Percentiles rank a stretch among this genome's conserved stretches.
Evolutionary conservation across 2,888 invertebrate species (phyloP).

Genomic region (Copidosoma aretas): DNA sequence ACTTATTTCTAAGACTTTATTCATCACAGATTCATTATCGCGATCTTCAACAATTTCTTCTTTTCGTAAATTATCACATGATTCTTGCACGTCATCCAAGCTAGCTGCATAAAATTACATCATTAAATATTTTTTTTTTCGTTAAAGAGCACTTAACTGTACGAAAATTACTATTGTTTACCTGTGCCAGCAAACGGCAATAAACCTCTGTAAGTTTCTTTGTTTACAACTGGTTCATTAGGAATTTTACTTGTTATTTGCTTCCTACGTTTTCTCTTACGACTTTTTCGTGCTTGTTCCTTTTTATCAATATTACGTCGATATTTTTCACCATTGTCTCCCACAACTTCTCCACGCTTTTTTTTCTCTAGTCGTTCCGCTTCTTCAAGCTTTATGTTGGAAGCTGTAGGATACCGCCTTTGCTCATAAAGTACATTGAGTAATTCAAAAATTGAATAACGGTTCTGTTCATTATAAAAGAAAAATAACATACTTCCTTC

Average conservation of each 20-base stretch:
- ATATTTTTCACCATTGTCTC: conserved; percentile 54
- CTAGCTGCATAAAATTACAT: conserved; percentile 13
- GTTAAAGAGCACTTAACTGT: neutral
- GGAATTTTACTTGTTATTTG: neutral
- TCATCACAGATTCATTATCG: neutral
- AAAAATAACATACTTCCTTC: conserved; percentile 67
- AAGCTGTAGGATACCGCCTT: conserved; percentile 76
- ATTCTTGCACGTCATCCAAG: neutral
- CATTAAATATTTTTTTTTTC: neutral
- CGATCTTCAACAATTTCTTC: neutral
- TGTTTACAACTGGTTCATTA: conserved; percentile 16
- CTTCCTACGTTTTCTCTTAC: conserved; percentile 57
- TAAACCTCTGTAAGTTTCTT: conserved; percentile 57
- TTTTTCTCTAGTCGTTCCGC: conserved; percentile 71
- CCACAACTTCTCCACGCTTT: conserved; percentile 77
- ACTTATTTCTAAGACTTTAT: neutral
- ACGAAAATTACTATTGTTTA: conserved; percentile 34
- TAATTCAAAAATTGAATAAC: neutral
- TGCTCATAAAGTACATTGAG: conserved; percentile 35
- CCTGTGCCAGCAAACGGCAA: conserved; percentile 65
- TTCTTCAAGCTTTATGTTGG: conserved; percentile 71
- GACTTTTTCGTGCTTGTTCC: conserved; percentile 46
- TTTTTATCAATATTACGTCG: conserved; percentile 19
- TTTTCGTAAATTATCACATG: neutral
- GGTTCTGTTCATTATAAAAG: conserved; percentile 12